Evolutionary conservation across 30 jellyfish, hydroid and myxozoan genomes (phyloP).

Genomic region (Aurelia sp.): DNA sequence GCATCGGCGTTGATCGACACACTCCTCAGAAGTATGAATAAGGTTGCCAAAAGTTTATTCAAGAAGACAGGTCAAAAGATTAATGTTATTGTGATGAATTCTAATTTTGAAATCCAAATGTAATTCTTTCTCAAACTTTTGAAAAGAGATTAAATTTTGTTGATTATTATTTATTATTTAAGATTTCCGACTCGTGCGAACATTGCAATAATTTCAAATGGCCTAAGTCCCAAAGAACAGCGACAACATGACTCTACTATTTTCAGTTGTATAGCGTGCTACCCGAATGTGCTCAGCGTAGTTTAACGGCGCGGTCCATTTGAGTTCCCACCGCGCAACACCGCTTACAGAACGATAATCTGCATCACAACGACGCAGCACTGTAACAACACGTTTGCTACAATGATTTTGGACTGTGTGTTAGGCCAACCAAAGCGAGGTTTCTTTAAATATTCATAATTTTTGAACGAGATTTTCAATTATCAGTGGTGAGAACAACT

Average conservation of each 20-base stretch:
- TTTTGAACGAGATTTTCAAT: no score
- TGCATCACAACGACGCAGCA: background rate
- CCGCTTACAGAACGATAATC: background rate
- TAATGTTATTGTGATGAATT: conserved; percentile 21
- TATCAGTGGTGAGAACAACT: no score
- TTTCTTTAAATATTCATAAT: no score
- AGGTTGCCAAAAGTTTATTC: background rate
- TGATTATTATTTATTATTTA: background rate
- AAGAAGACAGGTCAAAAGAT: conserved; percentile 50
- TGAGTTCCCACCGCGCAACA: conserved; percentile 3
- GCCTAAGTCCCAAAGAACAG: conserved; percentile 39
- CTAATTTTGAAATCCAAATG: background rate
- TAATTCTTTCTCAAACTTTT: conserved; percentile 31
- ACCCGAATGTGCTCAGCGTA: background rate
- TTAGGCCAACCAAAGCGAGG: background rate
- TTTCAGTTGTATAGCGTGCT: background rate
- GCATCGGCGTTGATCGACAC: no score
- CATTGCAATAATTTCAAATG: conserved; percentile 4
- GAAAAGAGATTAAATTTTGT: conserved; percentile 11
- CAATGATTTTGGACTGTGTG: conserved; percentile 8
- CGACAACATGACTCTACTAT: conserved; percentile 47
- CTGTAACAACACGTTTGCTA: conserved; percentile 11
- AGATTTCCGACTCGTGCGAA: conserved; percentile 37
- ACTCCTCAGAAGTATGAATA: no score
- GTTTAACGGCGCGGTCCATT: conserved; percentile 8